Evolutionary conservation across 2,113 vertebrate species (phyloP), one percentile per base, ranked within the genome.

Genomic region (Scartelaos histophorus): DNA sequence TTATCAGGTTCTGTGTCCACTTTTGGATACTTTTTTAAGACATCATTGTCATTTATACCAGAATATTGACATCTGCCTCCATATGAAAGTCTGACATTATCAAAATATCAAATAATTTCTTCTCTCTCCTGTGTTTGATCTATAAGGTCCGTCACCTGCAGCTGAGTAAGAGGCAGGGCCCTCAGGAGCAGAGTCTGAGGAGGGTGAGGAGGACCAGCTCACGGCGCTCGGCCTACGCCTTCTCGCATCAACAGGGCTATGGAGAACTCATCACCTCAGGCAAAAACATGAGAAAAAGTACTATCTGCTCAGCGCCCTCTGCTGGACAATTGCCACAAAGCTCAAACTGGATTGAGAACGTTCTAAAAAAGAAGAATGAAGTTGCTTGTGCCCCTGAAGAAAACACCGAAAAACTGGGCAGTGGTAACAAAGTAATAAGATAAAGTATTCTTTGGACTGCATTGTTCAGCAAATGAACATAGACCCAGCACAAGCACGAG

Each of bases 211-310:
- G 94, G 83, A 94, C 93, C 3, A 96, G 93, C 82, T 95, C 94
- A 9, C 84, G 91, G 64, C 94, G 94, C 75, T 95, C 94, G 38
- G 93, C 93, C 70, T 95, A 94, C 4, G 92, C 91, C 58, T 96
- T 96, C 81, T 92, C 95, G 83, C 95, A 96, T 87, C 94, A 95
- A 76, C 92, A 96, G 69, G 94, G 93, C 74, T 95, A 87, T 0
- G 94, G 94, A 29, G 94, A 96, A 78, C 93, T 96, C 70, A 94
- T 93, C 69, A 95, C 94, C 85, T 95, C 93, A 75, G 94, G 94
- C 82, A 95, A 91, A 89, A 96, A 95, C 91, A 95, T 95, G 92
- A 93, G 86, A 78, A 75, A 82, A 71, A 84, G 75, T 68, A 82
- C 84, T 13, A 84, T 85, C 15, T 87, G 78, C 2, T 78, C 91